A percentile compares a stretch with the other conserved stretches of the same genome.
These are phyloP conservation scores for Eurytoma adleriae DNA, from an alignment of 2,888 invertebrate species.

Conservation along the genomic window DNA sequence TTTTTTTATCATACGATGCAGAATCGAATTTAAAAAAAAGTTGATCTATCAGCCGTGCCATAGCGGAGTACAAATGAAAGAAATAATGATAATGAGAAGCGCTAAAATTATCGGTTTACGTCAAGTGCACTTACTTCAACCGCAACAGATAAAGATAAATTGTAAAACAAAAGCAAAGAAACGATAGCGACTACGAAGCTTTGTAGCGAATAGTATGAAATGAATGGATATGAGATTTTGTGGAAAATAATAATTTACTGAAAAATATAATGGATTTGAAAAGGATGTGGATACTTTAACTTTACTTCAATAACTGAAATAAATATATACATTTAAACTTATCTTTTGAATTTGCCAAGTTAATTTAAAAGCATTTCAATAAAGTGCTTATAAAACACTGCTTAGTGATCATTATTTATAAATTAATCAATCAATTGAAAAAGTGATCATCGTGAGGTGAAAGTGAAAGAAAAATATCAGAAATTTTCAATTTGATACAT, in stretches of 20 bases:
- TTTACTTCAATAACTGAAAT: neutral
- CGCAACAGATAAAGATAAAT: slow-evolving; percentile 17
- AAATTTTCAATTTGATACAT: no score
- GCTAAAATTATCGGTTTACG: neutral
- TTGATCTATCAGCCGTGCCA: slow-evolving; percentile 40
- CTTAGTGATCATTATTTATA: no score
- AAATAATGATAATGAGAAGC: slow-evolving; percentile 34
- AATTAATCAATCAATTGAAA: no score
- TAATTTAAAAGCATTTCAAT: no score
- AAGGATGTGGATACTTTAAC: no score
- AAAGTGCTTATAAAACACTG: no score
- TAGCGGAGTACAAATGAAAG: slow-evolving; percentile 25
- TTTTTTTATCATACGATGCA: neutral
- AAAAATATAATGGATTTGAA: no score
- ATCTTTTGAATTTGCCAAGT: no score
- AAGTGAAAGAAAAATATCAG: no score
- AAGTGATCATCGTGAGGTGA: no score
- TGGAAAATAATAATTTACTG: neutral
- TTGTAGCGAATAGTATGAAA: neutral
- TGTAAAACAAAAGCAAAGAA: neutral
- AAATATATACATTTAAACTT: neutral
- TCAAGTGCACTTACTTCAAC: neutral
- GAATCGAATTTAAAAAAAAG: slow-evolving; percentile 14
- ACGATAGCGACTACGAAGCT: slow-evolving; percentile 12
- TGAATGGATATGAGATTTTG: neutral